Evolutionary conservation across 2,797 vertebrate species (phyloP).

Genomic region (Sebastes cheni): DNA sequence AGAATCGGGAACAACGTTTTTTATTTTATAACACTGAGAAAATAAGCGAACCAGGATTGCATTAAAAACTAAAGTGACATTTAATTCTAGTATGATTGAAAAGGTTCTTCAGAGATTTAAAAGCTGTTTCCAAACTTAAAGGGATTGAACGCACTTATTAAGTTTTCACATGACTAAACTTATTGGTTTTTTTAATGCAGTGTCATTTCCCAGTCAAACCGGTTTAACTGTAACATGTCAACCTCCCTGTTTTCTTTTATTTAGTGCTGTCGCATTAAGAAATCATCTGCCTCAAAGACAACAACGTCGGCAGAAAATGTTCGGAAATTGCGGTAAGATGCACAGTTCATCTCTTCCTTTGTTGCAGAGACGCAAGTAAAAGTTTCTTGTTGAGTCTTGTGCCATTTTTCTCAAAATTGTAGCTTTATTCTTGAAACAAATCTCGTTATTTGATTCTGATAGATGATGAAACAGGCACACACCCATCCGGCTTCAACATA

Average conservation of each 20-base stretch:
- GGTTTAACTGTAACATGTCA: neutral
- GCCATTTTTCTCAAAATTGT: too few relatives aligned
- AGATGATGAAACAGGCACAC: neutral
- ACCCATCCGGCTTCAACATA: constrained; percentile 25
- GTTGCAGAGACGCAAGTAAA: neutral
- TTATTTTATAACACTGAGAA: neutral
- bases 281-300: neutral
- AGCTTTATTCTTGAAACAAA: neutral
- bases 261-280: neutral
- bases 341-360: neutral
- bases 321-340: constrained; percentile 5
- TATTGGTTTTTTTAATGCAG: fast-evolving
- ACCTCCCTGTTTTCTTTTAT: neutral
- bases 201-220: neutral
- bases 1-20: neutral
- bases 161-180: neutral
- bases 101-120: neutral
- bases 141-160: neutral
- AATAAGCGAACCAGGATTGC: neutral
- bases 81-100: neutral
- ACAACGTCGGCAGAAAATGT: constrained; percentile 30
- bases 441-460: neutral
- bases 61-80: neutral
- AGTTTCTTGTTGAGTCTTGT: neutral
- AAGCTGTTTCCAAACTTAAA: neutral